phyloP scores from a whole-genome alignment of 2,888 invertebrate genomes.

The Xanthia icteritia region DNA sequence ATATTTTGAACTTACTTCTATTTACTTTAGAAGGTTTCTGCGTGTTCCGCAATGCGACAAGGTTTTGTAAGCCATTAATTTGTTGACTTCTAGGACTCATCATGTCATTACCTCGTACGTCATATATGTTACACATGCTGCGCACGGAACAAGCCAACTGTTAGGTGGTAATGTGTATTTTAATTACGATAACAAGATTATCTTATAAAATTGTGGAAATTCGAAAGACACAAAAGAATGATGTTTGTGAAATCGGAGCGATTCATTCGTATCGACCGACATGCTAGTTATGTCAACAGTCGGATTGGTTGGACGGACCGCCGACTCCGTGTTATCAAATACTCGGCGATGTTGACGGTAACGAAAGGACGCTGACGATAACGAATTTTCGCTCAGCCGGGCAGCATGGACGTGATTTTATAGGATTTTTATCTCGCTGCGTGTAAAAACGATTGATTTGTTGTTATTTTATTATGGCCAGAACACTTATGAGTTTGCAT shows the following conservation, averaged over 20 bases:
- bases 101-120: conserved; percentile 52
- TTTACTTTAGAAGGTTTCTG: conserved; percentile 11
- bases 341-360: conserved; percentile 78
- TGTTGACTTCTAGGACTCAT: conserved; percentile 51
- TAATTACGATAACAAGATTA: conserved; percentile 40
- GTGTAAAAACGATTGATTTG: conserved; percentile 69
- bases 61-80: conserved; percentile 36
- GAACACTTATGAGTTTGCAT: conserved; percentile 53
- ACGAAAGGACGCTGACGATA: conserved; percentile 77
- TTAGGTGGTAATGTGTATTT: conserved; percentile 53
- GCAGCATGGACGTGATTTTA: conserved; percentile 81
- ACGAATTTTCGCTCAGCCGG: conserved; percentile 70
- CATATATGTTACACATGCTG: conserved; percentile 27
- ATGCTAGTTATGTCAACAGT: conserved; percentile 82
- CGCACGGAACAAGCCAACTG: conserved; percentile 43
- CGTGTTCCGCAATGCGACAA: conserved; percentile 13
- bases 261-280: conserved; percentile 73
- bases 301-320: conserved; percentile 69
- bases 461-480: conserved; percentile 67
- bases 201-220: conserved; percentile 51
- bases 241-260: conserved; percentile 77
- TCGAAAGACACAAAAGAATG: conserved; percentile 60
- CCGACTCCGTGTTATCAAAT: conserved; percentile 84
- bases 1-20: conserved; percentile 4
- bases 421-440: conserved; percentile 82